A percentile compares a stretch with the other conserved stretches of the same genome.
phyloP scores from a whole-genome alignment of 2,113 vertebrate genomes.

The Blennius ocellaris region DNA sequence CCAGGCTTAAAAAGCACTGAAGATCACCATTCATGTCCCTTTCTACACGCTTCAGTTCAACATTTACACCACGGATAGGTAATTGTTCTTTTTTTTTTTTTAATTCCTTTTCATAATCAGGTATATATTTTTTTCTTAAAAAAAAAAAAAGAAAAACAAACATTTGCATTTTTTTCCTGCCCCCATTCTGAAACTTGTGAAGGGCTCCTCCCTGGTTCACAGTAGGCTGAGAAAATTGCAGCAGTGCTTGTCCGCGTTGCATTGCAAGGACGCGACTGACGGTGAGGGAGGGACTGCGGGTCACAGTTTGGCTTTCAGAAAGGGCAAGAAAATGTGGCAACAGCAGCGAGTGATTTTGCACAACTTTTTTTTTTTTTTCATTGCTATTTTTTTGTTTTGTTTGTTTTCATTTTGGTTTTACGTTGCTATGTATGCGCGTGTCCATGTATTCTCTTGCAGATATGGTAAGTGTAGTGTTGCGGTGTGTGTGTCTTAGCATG shows the following conservation, averaged over 20 bases:
- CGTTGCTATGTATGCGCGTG: slow-evolving; percentile 34
- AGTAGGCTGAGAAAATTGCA: slow-evolving; percentile 67
- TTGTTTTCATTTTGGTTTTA: slow-evolving; percentile 58
- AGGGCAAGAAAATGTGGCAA: slow-evolving; percentile 51
- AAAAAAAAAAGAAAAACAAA: slow-evolving; percentile 35
- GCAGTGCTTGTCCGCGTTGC: slow-evolving; percentile 59
- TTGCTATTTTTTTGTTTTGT: neutral
- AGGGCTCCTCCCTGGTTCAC: slow-evolving; percentile 70
- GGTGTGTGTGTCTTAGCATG: neutral
- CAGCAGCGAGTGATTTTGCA: slow-evolving; percentile 71
- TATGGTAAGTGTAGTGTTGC: slow-evolving; percentile 50
- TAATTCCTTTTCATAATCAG: neutral
- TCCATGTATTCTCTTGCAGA: neutral
- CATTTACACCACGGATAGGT: neutral
- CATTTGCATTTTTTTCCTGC: slow-evolving; percentile 60
- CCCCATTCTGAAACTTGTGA: slow-evolving; percentile 24
- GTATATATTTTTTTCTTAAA: slow-evolving; percentile 13
- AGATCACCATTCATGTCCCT: slow-evolving; percentile 23
- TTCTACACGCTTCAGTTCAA: slow-evolving; percentile 35
- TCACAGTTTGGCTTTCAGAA: slow-evolving; percentile 64
- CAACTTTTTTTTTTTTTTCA: slow-evolving; percentile 34
- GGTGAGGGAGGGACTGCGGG: slow-evolving; percentile 27
- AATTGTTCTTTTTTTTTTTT: slow-evolving; percentile 13
- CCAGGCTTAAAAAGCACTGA: slow-evolving; percentile 22
- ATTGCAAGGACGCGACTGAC: slow-evolving; percentile 43